A percentile compares a stretch with the other conserved stretches of the same genome.
phyloP scores from a whole-genome alignment of 2,113 vertebrate species.

The Tor tambroides region DNA sequence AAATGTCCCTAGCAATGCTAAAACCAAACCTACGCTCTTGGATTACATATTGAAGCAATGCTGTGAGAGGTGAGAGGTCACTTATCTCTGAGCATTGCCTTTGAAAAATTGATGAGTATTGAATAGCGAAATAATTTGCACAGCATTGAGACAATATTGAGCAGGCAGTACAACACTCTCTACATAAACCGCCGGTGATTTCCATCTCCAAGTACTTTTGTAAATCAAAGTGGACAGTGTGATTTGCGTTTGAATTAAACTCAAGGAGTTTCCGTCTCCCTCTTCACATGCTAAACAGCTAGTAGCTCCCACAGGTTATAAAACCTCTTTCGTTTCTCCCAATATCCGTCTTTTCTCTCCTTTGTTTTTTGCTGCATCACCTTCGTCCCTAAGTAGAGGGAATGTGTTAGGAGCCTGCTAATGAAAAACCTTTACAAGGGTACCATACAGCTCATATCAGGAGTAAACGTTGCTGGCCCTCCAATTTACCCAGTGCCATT shows the following conservation, averaged over 20 bases:
- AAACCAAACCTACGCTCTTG: background rate
- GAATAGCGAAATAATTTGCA: conserved; percentile 27
- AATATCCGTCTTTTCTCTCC: background rate
- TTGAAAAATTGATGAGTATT: conserved; percentile 40
- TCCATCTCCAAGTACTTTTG: conserved; percentile 50
- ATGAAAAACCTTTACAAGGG: conserved; percentile 45
- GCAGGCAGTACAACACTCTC: conserved; percentile 61
- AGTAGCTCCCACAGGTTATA: conserved; percentile 58
- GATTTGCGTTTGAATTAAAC: conserved; percentile 54
- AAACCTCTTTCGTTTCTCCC: conserved; percentile 11
- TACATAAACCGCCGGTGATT: conserved; percentile 60
- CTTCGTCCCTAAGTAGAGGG: background rate
- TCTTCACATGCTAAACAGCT: conserved; percentile 65
- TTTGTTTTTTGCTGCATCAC: conserved; percentile 11
- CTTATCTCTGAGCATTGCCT: conserved; percentile 29
- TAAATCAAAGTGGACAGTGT: conserved; percentile 53
- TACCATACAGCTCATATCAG: conserved; percentile 41
- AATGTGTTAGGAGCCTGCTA: conserved; percentile 32
- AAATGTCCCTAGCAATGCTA: background rate
- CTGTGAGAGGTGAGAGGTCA: conserved; percentile 27
- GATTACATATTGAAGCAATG: background rate
- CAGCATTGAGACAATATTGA: conserved; percentile 40
- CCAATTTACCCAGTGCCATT: conserved; percentile 28
- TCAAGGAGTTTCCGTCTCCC: conserved; percentile 57
- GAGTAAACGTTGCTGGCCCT: conserved; percentile 21